Evolutionary conservation across 2,888 invertebrate genomes (phyloP), one percentile per base, ranked within the genome.

Genomic region (Drosophila mimica): DNA sequence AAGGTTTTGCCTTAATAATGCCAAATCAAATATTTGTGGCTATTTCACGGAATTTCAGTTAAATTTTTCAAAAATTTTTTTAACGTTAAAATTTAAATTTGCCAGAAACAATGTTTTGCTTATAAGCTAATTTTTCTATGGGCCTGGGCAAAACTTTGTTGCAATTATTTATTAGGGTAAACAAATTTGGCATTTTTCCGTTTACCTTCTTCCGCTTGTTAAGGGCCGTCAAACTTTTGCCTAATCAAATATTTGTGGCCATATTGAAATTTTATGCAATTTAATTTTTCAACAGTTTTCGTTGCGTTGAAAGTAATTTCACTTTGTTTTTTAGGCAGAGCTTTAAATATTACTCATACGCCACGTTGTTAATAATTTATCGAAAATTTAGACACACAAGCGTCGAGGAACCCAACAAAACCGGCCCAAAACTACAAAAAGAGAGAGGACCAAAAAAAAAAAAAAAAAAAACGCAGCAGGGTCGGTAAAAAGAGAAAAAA

Each of bases 361-460:
- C 68, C 72, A 48, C 60, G 60, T 77, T 72, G 71, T 65, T 72
- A 66, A 81, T 70, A 81, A 83, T 86, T 88, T 80, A 79, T 57
- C 64, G 60, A 70, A 80, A 76, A 76, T 79, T 74, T 75, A 80
- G 77, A 65, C n/a, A 30, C n/a, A 76, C 67, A 38, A 56, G 60
- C 52, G 46, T 25, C 62, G 62, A 69, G 65, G 63, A 56, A 7
- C 48, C 46, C 51, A 64, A 59, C 53, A 20, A 48, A 54, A 1
- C 8, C 5, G 7, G 20, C 15, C 15, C 15, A 46, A 66, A 72
- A 62, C 49, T 34, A 66, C 60, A 58, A 25, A 54, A 53, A 15
- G 1, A 17, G 25, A 9, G 4, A 34, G 3, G 20, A 7, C 6
- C 7, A 25, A 28, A 53, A n/a, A 28, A 54, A n/a, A 17, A 58